phyloP scores from a whole-genome alignment of 35 echinoderm and acorn worm species.

The Diadema setosum region DNA sequence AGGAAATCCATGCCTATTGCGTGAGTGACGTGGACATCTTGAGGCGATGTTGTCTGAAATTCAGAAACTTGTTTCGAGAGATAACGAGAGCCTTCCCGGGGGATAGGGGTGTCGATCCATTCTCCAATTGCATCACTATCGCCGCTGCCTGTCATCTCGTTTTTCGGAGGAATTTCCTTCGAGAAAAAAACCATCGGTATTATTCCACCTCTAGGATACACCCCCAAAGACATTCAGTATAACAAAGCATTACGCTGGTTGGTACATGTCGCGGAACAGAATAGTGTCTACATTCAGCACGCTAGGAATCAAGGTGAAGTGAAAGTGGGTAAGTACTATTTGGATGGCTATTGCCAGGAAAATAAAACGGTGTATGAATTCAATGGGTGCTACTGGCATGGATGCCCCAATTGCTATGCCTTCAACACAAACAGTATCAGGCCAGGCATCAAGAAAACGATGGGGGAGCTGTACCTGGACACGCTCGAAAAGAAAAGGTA shows the following conservation, averaged over 20 bases:
- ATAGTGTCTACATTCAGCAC: conserved; percentile 44
- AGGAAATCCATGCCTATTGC: conserved; percentile 51
- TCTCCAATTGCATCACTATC: neutral
- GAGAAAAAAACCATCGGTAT: conserved; percentile 41
- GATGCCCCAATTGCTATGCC: conserved; percentile 27
- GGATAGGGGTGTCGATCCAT: neutral
- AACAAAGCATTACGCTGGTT: conserved; percentile 37
- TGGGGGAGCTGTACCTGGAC: conserved; percentile 1
- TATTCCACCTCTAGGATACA: conserved; percentile 30
- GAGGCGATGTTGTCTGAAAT: conserved; percentile 31
- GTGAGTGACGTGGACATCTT: conserved; percentile 68
- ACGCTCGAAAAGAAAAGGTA: neutral
- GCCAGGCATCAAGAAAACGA: neutral
- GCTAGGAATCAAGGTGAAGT: conserved; percentile 33
- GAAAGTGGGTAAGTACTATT: conserved; percentile 21
- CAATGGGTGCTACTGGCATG: conserved; percentile 42
- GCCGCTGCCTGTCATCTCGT: conserved; percentile 65
- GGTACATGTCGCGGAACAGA: neutral
- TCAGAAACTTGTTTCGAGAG: neutral
- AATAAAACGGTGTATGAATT: conserved; percentile 41
- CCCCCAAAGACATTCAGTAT: neutral
- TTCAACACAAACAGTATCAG: neutral
- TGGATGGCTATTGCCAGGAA: conserved; percentile 34
- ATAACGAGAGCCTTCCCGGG: neutral
- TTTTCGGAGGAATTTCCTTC: conserved; percentile 53